phyloP scores from a whole-genome alignment of 2,113 vertebrate genomes.

The Aptenodytes forsteri region DNA sequence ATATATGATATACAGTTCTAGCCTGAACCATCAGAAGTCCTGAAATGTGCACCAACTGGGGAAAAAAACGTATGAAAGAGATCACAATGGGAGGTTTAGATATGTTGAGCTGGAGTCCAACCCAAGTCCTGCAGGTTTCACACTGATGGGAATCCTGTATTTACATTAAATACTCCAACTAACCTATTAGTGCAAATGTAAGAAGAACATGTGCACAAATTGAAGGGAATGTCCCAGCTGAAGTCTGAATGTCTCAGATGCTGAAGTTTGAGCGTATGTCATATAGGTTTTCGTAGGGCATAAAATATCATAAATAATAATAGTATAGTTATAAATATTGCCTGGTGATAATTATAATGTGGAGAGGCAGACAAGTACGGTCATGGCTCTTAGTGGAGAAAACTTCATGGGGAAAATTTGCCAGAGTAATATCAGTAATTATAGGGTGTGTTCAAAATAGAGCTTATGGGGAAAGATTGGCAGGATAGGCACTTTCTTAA shows the following conservation, averaged over 20 bases:
- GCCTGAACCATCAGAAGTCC: not conserved
- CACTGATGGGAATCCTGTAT: not conserved
- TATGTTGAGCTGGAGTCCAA: not conserved
- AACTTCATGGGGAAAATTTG: constrained; percentile 46
- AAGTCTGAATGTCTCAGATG: not conserved
- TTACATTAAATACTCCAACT: not conserved
- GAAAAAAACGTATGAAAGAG: not conserved
- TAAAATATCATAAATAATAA: constrained; percentile 52
- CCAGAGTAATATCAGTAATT: constrained; percentile 62
- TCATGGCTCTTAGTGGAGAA: constrained; percentile 50
- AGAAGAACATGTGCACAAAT: not conserved
- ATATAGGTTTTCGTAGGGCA: constrained; percentile 22
- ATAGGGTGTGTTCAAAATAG: constrained; percentile 58
- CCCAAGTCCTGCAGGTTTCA: not conserved
- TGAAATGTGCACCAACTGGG: not conserved
- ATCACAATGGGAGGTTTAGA: not conserved
- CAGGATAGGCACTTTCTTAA: constrained; percentile 65
- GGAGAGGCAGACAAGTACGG: constrained; percentile 53
- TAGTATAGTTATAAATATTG: constrained; percentile 60
- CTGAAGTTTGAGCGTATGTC: constrained; percentile 3
- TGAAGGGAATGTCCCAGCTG: not conserved
- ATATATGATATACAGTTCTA: not conserved
- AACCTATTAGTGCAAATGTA: not conserved
- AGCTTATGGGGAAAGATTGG: constrained; percentile 59
- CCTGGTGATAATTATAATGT: constrained; percentile 56